A percentile compares a stretch with the other conserved stretches of the same genome.
Conservation (phyloP, 2,113 vertebrate species). For the Junco hyemalis region DNA sequence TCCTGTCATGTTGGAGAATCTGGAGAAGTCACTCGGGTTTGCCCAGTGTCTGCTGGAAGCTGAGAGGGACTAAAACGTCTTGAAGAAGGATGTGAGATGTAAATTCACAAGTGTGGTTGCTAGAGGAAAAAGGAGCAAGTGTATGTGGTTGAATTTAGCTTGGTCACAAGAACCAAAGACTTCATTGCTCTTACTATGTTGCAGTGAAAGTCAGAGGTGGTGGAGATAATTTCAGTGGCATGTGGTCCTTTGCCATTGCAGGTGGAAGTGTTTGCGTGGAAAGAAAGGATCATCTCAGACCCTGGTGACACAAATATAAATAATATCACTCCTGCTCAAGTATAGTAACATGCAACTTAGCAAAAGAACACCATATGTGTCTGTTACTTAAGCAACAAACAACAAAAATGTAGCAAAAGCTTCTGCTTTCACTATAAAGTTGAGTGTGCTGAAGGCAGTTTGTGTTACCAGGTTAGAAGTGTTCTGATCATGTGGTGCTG, state of each 20-base stretch:
- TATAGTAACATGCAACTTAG: accelerated
- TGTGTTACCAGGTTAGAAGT: neutral
- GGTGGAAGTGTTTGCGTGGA: neutral
- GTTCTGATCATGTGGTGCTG: neutral
- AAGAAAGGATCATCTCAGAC: neutral
- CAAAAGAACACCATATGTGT: accelerated
- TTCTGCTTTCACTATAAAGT: neutral
- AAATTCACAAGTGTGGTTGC: neutral
- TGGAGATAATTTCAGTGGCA: neutral
- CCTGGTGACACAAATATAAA: neutral
- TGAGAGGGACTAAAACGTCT: neutral
- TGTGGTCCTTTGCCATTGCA: neutral
- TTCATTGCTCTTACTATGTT: neutral
- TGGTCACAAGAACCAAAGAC: neutral
- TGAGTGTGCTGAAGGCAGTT: neutral
- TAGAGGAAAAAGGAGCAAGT: neutral
- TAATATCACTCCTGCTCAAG: neutral
- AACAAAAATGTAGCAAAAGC: neutral
- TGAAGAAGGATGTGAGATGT: neutral
- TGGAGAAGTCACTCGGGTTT: neutral
- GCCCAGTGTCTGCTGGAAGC: neutral
- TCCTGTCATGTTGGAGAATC: neutral
- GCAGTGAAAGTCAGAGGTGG: neutral
- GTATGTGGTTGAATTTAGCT: neutral
- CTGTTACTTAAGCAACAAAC: neutral